Evolutionary conservation across 2,113 vertebrate genomes (phyloP).

Genomic region (Sylvilagus bachmani): DNA sequence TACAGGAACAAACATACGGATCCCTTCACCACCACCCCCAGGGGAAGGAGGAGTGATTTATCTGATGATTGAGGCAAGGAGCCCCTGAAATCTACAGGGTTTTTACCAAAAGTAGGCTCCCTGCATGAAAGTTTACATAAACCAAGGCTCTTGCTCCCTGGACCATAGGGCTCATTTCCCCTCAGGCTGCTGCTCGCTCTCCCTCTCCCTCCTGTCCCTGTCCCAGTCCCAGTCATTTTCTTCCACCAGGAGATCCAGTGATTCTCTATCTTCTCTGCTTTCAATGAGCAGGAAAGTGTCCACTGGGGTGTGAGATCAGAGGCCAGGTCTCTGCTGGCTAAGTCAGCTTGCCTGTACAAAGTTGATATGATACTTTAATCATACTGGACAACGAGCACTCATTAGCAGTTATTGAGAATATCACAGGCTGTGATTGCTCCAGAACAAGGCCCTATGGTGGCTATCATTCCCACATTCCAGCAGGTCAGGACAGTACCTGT

Average conservation of each 20-base stretch:
- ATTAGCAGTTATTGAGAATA: not conserved
- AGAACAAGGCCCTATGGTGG: not conserved
- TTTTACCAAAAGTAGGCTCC: not conserved
- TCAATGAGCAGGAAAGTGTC: not conserved
- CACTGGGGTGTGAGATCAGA: not conserved
- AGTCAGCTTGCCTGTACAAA: conserved; percentile 16
- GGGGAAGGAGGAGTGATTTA: not conserved
- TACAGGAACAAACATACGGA: not conserved
- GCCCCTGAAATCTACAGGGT: not conserved
- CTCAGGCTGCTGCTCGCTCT: not conserved
- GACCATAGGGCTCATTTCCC: not conserved
- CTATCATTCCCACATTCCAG: not conserved
- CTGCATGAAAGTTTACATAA: not conserved
- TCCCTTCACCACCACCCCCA: not conserved
- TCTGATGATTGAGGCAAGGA: not conserved
- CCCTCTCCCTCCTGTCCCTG: not conserved
- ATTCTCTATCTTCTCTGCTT: not conserved
- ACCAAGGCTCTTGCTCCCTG: not conserved
- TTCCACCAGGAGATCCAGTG: not conserved
- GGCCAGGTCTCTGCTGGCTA: not conserved
- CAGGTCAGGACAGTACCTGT: not conserved
- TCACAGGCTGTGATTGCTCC: not conserved
- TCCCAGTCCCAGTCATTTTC: not conserved
- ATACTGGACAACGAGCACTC: not conserved
- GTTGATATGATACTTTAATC: not conserved